A percentile compares a stretch with the other conserved stretches of the same genome.
These are phyloP conservation scores for Aurelia coerulea DNA, from an alignment of 30 jellyfish, hydroid and myxozoan genomes.

Conservation along the genomic window DNA sequence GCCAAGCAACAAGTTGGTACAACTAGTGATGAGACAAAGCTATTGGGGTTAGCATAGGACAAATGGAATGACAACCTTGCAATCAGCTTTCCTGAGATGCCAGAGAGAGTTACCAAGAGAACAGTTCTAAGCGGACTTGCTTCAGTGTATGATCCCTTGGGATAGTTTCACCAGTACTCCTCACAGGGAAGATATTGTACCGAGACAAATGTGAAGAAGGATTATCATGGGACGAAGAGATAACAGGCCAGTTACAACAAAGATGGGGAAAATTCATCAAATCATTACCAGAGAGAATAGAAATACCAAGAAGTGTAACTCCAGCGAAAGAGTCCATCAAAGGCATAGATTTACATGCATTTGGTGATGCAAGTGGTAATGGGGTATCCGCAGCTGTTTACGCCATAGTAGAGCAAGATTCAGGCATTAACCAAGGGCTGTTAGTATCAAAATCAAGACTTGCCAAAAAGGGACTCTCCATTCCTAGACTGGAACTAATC, in stretches of 20 bases:
- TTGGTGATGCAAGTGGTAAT: slow-evolving; percentile 58
- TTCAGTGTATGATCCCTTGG: slow-evolving; percentile 61
- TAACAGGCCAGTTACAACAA: slow-evolving; percentile 11
- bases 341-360: slow-evolving; percentile 11
- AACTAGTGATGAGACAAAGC: neutral
- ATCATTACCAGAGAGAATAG: slow-evolving; percentile 15
- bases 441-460: slow-evolving; percentile 47
- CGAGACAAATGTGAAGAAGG: slow-evolving; percentile 39
- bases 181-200: slow-evolving; percentile 44
- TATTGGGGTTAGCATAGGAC: slow-evolving; percentile 54
- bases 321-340: neutral
- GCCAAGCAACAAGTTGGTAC: slow-evolving; percentile 23
- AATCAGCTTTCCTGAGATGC: slow-evolving; percentile 17
- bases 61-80: slow-evolving; percentile 38
- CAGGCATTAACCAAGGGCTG: slow-evolving; percentile 42
- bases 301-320: slow-evolving; percentile 39
- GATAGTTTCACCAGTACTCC: slow-evolving; percentile 43
- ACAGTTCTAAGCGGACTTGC: slow-evolving; percentile 27
- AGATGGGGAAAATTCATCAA: slow-evolving; percentile 9
- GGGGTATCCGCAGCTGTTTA: slow-evolving; percentile 28
- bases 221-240: slow-evolving; percentile 49
- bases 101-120: slow-evolving; percentile 37
- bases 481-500: slow-evolving; percentile 46
- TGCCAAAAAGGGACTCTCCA: slow-evolving; percentile 14
- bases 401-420: slow-evolving; percentile 33